Conservation (phyloP, 2,113 vertebrate genomes). For the Ochotona curzoniae region DNA sequence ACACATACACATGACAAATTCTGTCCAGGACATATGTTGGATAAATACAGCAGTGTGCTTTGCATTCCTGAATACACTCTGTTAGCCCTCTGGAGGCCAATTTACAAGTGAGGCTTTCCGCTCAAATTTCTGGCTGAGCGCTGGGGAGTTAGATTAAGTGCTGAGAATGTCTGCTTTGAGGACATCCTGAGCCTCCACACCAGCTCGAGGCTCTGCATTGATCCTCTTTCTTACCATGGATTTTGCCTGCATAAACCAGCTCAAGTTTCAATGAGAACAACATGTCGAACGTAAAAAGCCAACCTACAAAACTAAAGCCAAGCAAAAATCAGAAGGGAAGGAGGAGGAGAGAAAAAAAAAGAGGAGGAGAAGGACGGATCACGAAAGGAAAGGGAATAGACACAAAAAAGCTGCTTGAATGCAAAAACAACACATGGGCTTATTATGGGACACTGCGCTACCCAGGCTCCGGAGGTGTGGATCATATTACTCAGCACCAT, state of each 20-base stretch:
- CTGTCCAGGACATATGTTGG: slow-evolving; percentile 71
- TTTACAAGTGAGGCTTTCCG: slow-evolving; percentile 66
- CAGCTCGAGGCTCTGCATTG: slow-evolving; percentile 62
- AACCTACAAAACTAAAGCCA: slow-evolving; percentile 5
- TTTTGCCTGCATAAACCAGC: slow-evolving; percentile 46
- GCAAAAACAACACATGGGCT: neutral
- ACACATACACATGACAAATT: slow-evolving; percentile 72
- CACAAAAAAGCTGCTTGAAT: neutral
- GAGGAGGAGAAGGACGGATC: neutral
- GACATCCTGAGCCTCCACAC: slow-evolving; percentile 41
- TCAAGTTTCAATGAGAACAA: slow-evolving; percentile 49
- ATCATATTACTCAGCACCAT: neutral
- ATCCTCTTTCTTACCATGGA: slow-evolving; percentile 51
- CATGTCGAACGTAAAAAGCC: slow-evolving; percentile 47
- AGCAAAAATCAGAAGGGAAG: neutral
- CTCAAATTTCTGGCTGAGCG: slow-evolving; percentile 52
- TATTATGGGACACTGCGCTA: neutral
- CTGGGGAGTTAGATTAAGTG: slow-evolving; percentile 51
- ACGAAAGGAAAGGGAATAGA: neutral
- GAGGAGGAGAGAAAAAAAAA: neutral
- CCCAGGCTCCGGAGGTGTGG: neutral
- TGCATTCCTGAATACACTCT: slow-evolving; percentile 61
- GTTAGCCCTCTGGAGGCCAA: slow-evolving; percentile 74
- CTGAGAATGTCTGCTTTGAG: slow-evolving; percentile 59
- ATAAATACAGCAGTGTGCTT: slow-evolving; percentile 70